phyloP scores from a whole-genome alignment of 2,797 vertebrate genomes.

The Lagorchestes hirsutus region DNA sequence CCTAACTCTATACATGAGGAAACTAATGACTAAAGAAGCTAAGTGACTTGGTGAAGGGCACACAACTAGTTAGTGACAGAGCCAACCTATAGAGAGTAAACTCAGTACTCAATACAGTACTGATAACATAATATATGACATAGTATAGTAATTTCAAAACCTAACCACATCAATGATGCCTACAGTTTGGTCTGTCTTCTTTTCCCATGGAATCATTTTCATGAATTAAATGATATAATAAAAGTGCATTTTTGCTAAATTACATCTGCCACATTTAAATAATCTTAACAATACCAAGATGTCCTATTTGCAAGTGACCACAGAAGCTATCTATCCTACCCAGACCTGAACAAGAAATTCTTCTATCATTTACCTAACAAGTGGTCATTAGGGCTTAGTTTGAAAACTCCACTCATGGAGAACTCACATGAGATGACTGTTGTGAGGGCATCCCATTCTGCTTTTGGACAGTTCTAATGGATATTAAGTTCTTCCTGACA shows the following conservation, averaged over 20 bases:
- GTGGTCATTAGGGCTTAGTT: not conserved
- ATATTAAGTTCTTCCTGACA: not conserved
- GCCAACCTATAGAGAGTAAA: not conserved
- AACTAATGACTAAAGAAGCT: not conserved
- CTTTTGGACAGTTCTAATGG: not conserved
- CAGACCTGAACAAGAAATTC: not conserved
- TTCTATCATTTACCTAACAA: not conserved
- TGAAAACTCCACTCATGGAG: not conserved
- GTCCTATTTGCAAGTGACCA: not conserved
- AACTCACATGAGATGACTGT: not conserved
- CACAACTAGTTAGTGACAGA: not conserved
- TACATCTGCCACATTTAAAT: not conserved
- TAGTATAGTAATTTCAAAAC: not conserved
- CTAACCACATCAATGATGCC: not conserved
- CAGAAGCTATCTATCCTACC: not conserved
- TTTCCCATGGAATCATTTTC: not conserved
- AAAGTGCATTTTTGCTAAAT: not conserved
- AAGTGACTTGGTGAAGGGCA: not conserved
- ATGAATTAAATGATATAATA: not conserved
- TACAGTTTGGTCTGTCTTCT: not conserved
- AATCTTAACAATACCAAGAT: not conserved
- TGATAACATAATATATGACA: not conserved
- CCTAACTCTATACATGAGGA: not conserved
- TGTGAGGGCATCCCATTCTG: not conserved
- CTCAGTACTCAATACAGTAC: not conserved